phyloP scores from a whole-genome alignment of 2,797 vertebrate genomes.

The Pteropus rufus region DNA sequence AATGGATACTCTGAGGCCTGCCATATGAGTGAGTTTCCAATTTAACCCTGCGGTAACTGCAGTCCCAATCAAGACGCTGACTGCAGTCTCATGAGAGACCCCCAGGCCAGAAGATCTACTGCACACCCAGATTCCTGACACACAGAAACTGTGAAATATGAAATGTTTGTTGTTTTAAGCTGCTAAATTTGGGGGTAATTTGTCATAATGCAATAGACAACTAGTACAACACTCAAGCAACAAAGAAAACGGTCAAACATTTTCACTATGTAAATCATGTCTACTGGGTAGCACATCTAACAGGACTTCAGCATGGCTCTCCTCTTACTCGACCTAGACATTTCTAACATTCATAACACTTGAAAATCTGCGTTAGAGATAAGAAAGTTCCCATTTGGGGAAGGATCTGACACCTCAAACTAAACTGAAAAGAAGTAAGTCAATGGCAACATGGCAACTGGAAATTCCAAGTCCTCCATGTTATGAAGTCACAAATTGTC shows the following conservation, averaged over 20 bases:
- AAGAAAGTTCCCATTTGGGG: not conserved
- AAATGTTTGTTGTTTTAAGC: not conserved
- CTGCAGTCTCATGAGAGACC: not conserved
- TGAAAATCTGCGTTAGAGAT: not conserved
- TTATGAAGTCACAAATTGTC: conserved; percentile 19
- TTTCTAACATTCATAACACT: not conserved
- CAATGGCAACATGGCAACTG: not conserved
- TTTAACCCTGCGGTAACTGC: not conserved
- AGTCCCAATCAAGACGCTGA: not conserved
- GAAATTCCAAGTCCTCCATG: not conserved
- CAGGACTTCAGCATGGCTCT: not conserved
- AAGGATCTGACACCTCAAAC: not conserved
- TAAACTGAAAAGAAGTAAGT: not conserved
- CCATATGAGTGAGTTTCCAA: not conserved
- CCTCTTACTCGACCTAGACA: not conserved
- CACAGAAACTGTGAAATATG: not conserved
- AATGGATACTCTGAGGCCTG: not conserved
- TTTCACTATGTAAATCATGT: not conserved
- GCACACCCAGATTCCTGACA: not conserved
- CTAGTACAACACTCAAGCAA: not conserved
- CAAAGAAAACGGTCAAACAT: not conserved
- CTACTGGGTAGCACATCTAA: not conserved
- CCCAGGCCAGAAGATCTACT: not conserved
- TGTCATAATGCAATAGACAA: not conserved
- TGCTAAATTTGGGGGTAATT: not conserved